phyloP scores from a whole-genome alignment of 2,888 invertebrate species.

The Agrotis exclamationis region DNA sequence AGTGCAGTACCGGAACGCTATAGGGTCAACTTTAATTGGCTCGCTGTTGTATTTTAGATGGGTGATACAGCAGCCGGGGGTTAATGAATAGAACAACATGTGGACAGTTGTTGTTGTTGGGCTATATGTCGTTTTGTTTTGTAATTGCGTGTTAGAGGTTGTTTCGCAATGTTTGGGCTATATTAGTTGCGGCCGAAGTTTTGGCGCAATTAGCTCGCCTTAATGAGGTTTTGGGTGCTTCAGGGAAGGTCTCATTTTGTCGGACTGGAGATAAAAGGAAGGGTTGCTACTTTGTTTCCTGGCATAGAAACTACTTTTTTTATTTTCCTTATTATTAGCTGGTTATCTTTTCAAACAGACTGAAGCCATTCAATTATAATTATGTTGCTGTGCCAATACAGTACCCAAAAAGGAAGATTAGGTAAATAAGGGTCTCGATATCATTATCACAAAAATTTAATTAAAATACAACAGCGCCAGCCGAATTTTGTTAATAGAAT shows the following conservation, averaged over 20 bases:
- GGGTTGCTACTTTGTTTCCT: conserved; percentile 46
- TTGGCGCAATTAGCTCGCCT: conserved; percentile 62
- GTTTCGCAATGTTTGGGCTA: conserved; percentile 65
- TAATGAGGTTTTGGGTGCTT: conserved; percentile 58
- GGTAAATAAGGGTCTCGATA: background rate
- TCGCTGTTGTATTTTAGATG: conserved; percentile 86
- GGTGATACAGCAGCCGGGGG: conserved; percentile 80
- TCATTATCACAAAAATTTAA: conserved; percentile 36
- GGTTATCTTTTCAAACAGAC: background rate
- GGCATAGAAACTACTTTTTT: conserved; percentile 8
- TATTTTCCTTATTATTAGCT: conserved; percentile 1
- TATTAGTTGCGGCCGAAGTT: conserved; percentile 65
- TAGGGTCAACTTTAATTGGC: conserved; percentile 89
- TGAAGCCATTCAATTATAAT: background rate
- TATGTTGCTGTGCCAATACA: too few species aligned
- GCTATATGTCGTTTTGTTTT: conserved; percentile 79
- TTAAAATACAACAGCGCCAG: conserved; percentile 31
- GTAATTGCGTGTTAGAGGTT: conserved; percentile 81
- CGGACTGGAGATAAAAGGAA: conserved; percentile 40
- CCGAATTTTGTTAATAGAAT: conserved; percentile 58
- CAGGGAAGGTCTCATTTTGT: conserved; percentile 45
- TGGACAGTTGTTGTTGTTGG: conserved; percentile 85
- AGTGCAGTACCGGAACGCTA: conserved; percentile 86
- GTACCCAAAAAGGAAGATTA: background rate
- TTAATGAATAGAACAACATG: conserved; percentile 88